Base-by-base conservation (phyloP, 2,888 invertebrate genomes). In the Caenorhabditis sp. region DNA sequence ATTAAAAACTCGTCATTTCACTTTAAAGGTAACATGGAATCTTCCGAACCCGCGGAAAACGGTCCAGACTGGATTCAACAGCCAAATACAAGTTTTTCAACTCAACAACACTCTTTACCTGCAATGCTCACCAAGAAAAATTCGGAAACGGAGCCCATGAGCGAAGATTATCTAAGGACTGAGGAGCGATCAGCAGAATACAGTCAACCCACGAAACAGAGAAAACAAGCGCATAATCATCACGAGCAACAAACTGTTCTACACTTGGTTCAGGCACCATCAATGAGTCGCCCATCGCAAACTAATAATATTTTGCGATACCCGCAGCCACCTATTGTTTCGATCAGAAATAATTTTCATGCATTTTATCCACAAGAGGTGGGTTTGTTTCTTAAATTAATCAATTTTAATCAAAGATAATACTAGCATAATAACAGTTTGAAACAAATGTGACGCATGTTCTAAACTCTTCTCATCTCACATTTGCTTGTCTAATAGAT, bases 291-390 rank as follows among this genome's bases (percentile, higher is more conserved):
- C 2, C 56, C 37, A 11, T 20, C 22, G 11, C 66, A 48, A 39
- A 39, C 30, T 13, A 56, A 41, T 24, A n/a, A 8, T 24, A 53
- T 43, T 11, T n/a, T 70, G 26, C 32, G 70, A 35, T 59, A 43
- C 53, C 70, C 70, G 37, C 70, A 70, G 13, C 59, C 53, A 7
- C 70, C 70, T 17, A 70, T 70, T 27, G 43, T 46, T 2, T 45
- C 41, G 30, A 53, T 70, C 30, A 70, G 53, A 20, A 59, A 50
- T 20, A 68, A 35, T 35, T 52, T 35, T 17, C 70, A 70, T 17
- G 45, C 52, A 37, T 59, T 70, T 26, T 59, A 11, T 15, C 45
- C 52, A 59, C 53, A 66, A 56, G 59, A 59, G 32, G 70, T 70
- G 26, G n/a, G 70, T 45, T 15, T 26, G 1, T 17, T 15, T 39